Conservation (phyloP, 2,113 vertebrate species). For the Philantomba maxwellii region DNA sequence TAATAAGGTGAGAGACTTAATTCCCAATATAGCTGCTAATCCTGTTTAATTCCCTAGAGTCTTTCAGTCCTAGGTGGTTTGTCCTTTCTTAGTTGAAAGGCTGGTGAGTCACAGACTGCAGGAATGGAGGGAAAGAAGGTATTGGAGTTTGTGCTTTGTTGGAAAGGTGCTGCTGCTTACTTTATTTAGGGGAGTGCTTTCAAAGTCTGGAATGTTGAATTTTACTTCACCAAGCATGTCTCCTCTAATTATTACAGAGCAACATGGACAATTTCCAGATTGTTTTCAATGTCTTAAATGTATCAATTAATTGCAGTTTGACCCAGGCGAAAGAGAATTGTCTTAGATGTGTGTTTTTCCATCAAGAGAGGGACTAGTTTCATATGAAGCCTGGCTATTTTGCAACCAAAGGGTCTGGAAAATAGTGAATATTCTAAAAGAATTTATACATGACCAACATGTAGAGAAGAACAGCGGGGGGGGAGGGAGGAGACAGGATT, state of each 20-base stretch:
- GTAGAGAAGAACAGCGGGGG: background rate
- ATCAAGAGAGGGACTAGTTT: background rate
- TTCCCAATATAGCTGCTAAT: constrained; percentile 84
- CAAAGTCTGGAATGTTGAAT: background rate
- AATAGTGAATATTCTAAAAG: constrained; percentile 23
- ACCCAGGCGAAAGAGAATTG: background rate
- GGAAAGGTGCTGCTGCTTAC: background rate
- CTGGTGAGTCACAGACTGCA: background rate
- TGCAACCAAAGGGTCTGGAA: constrained; percentile 5
- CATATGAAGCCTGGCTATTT: constrained; percentile 2
- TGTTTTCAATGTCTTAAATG: background rate
- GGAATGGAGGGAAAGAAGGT: constrained; percentile 62
- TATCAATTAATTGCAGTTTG: constrained; percentile 17
- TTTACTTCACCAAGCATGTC: background rate
- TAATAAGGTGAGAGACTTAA: constrained; percentile 81
- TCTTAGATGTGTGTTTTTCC: background rate
- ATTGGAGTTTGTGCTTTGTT: background rate
- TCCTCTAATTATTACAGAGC: background rate
- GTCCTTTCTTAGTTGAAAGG: constrained; percentile 39
- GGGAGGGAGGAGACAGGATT: background rate
- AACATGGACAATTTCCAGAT: background rate
- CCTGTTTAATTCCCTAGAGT: constrained; percentile 78
- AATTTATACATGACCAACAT: background rate
- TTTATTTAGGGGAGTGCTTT: background rate
- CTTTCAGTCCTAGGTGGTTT: constrained; percentile 69